phyloP scores from a whole-genome alignment of 2,797 vertebrate genomes.

The Lepilemur septentrionalis region DNA sequence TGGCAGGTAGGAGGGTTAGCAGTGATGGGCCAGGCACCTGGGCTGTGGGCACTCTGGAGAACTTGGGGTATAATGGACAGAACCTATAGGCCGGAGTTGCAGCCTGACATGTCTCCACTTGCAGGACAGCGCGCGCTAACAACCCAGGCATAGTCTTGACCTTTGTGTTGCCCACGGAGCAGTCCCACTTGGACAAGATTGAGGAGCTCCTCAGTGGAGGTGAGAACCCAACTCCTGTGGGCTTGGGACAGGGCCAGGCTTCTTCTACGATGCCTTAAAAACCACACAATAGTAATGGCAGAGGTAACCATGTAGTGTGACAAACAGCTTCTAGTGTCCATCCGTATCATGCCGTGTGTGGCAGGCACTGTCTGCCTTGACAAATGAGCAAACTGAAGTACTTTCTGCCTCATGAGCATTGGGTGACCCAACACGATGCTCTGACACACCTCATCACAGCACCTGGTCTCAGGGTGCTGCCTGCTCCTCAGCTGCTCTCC shows the following conservation, averaged over 20 bases:
- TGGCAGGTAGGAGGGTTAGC: conserved; percentile 87
- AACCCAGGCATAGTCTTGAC: conserved; percentile 92
- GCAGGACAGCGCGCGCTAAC: conserved; percentile 93
- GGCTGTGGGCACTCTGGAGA: fast-evolving
- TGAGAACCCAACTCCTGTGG: conserved; percentile 46
- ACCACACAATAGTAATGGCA: not conserved
- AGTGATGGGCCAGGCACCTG: fast-evolving
- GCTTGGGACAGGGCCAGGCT: not conserved
- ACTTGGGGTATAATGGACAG: not conserved
- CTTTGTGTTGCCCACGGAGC: conserved; percentile 89
- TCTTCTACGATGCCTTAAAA: fast-evolving
- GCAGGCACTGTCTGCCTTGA: not conserved
- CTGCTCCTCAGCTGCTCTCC: not conserved
- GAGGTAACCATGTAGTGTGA: not conserved
- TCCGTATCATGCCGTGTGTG: fast-evolving
- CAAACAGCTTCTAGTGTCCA: not conserved
- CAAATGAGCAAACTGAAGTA: not conserved
- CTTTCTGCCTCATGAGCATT: fast-evolving
- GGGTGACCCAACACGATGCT: fast-evolving
- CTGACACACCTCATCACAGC: not conserved
- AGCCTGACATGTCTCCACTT: fast-evolving
- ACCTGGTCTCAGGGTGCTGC: too few species aligned
- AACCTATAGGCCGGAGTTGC: not conserved
- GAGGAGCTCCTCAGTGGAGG: conserved; percentile 90
- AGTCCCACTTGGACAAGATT: conserved; percentile 82